These are phyloP conservation scores for Volucella inflata DNA, from an alignment of 2,888 invertebrate genomes.

Conservation along the genomic window DNA sequence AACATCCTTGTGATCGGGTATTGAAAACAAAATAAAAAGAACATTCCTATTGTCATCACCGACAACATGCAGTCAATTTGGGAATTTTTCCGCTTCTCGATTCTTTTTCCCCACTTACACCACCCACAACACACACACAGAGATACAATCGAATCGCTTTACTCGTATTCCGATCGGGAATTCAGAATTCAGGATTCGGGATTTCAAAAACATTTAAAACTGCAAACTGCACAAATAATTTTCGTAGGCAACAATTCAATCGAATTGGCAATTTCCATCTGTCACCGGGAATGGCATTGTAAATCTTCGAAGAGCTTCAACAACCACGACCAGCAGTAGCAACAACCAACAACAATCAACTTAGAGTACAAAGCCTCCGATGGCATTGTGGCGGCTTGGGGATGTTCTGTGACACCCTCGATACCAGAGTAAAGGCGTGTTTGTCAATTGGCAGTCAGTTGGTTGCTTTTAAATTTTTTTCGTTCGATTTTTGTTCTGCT, in stretches of 20 bases:
- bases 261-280: constrained; percentile 75
- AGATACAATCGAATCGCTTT: constrained; percentile 37
- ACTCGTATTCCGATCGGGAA: constrained; percentile 40
- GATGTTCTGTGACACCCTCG: constrained; percentile 21
- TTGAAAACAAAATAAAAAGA: not conserved
- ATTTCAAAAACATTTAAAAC: constrained; percentile 52
- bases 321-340: constrained; percentile 10
- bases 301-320: constrained; percentile 69
- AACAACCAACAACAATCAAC: constrained; percentile 8
- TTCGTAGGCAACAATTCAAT: constrained; percentile 75
- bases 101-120: not conserved
- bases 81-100: constrained; percentile 23
- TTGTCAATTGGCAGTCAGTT: constrained; percentile 72
- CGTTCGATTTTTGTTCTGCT: not conserved
- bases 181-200: constrained; percentile 18
- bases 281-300: constrained; percentile 70
- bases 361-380: constrained; percentile 5
- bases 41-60: constrained; percentile 55
- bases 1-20: constrained; percentile 11
- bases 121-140: constrained; percentile 26
- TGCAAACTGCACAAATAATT: constrained; percentile 75
- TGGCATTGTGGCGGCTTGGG: constrained; percentile 44
- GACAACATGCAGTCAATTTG: constrained; percentile 62
- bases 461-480: constrained; percentile 28
- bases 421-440: constrained; percentile 65